Evolutionary conservation across 2,888 invertebrate species (phyloP).

Genomic region (Deilephila porcellus): DNA sequence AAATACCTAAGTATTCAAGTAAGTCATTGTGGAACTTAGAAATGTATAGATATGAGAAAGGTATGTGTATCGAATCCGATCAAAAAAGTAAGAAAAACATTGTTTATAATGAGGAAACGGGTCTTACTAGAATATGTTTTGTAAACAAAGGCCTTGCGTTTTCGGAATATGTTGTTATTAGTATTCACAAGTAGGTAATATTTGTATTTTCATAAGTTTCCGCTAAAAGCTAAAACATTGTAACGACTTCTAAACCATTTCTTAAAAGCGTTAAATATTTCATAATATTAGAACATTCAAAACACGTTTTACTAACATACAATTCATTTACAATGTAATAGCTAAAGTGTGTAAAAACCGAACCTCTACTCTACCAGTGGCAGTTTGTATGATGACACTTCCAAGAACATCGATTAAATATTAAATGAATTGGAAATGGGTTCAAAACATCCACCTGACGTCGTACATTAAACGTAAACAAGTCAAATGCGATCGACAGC

Average conservation of each 20-base stretch:
- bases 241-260: background rate
- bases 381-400: slow-evolving; percentile 5
- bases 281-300: background rate
- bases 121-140: no score
- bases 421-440: slow-evolving; percentile 14
- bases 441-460: background rate
- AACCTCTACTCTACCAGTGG: background rate
- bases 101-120: no score
- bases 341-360: background rate
- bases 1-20: no score
- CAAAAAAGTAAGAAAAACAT: no score
- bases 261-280: background rate
- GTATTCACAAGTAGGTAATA: background rate
- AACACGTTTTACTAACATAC: background rate
- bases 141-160: background rate
- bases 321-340: background rate
- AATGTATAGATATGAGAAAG: no score
- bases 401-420: slow-evolving; percentile 14
- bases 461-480: background rate
- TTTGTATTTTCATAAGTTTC: background rate
- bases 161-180: background rate
- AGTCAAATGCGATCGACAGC: background rate
- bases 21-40: no score
- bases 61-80: no score
- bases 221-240: background rate